phyloP scores from a whole-genome alignment of 2,113 vertebrate genomes.

The Toxotes chatareus region DNA sequence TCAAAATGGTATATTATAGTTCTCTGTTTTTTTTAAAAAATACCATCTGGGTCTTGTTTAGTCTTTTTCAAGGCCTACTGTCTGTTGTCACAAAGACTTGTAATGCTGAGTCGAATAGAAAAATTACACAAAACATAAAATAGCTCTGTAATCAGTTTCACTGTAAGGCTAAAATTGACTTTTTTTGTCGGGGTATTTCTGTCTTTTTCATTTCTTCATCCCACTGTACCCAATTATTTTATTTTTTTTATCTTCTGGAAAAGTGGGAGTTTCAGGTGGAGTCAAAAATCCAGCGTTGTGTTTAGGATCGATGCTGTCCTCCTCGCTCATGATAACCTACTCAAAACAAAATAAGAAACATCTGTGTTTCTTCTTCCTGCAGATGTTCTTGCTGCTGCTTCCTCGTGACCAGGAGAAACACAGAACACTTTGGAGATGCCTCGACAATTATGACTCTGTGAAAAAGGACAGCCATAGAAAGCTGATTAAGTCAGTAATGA shows the following conservation, averaged over 20 bases:
- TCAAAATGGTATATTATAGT: no score
- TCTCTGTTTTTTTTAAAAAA: no score
- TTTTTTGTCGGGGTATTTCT: no score
- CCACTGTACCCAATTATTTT: background rate
- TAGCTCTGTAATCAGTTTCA: no score
- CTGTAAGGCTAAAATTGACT: no score
- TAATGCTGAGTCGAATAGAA: background rate
- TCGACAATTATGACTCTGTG: constrained; percentile 23
- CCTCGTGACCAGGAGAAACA: constrained; percentile 4
- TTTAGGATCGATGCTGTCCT: constrained; percentile 34
- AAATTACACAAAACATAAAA: background rate
- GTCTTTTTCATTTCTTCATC: background rate
- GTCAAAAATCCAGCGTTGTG: background rate
- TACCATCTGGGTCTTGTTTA: background rate
- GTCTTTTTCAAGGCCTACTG: background rate
- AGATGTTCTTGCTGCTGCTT: constrained; percentile 38
- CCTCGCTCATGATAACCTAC: constrained; percentile 36
- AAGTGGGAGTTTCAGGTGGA: background rate
- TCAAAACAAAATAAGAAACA: constrained; percentile 31
- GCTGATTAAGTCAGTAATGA: constrained; percentile 22
- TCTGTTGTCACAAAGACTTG: background rate
- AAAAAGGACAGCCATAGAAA: constrained; percentile 21
- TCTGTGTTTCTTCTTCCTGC: constrained; percentile 34
- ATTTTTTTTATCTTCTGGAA: background rate
- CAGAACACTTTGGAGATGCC: constrained; percentile 18